Conservation (phyloP, 2,888 invertebrate genomes). For the Phyto melanocephala region DNA sequence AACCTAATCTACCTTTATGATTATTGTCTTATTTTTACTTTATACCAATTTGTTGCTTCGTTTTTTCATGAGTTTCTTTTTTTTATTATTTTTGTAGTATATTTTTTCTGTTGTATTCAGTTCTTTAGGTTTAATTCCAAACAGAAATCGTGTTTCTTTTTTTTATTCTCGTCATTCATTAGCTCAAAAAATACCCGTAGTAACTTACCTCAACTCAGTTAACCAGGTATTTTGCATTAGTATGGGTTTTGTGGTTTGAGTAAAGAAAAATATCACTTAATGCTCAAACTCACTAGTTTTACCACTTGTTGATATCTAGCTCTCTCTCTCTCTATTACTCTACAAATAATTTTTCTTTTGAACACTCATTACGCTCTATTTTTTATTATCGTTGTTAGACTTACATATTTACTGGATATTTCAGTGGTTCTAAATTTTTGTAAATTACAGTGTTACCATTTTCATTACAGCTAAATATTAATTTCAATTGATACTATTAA, state of each 20-base stretch:
- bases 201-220: slow-evolving; percentile 58
- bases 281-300: slow-evolving; percentile 20
- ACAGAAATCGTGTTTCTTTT: slow-evolving; percentile 64
- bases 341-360: not conserved
- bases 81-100: not conserved
- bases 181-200: slow-evolving; percentile 60
- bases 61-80: slow-evolving; percentile 48
- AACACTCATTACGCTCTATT: not conserved
- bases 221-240: slow-evolving; percentile 58
- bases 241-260: slow-evolving; percentile 20
- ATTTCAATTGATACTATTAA: too few species aligned
- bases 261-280: slow-evolving; percentile 40
- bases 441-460: not conserved
- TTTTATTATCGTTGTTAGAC: not conserved
- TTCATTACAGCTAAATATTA: not conserved
- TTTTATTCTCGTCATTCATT: slow-evolving; percentile 62
- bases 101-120: slow-evolving; percentile 29
- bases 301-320: slow-evolving; percentile 27
- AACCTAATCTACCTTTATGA: slow-evolving; percentile 42
- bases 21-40: slow-evolving; percentile 59
- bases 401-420: not conserved
- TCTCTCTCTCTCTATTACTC: not conserved
- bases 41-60: slow-evolving; percentile 42
- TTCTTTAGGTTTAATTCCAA: slow-evolving; percentile 50
- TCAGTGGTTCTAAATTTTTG: too few species aligned